Base-by-base conservation (phyloP, 2,797 vertebrate species). In the Channa striata region DNA sequence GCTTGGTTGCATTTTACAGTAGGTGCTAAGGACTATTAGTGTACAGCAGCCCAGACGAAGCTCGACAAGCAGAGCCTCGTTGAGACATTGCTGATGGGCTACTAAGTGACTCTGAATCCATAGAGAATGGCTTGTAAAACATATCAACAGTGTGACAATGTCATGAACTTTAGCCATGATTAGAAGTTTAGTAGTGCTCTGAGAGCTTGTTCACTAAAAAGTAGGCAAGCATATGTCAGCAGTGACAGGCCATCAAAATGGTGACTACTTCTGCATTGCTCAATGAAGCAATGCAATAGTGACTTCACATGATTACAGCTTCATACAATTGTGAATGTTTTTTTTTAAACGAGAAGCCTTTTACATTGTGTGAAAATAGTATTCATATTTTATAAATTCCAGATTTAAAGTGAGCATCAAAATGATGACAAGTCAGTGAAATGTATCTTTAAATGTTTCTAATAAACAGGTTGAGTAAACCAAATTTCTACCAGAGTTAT, bases 81-180 rank as follows among this genome's bases (percentile, higher is more conserved):
- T 59, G 61, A 84, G 72, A 63, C 50, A 17, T 43, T 52, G 57
- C 70, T 77, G 81, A 87, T 81, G 77, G 77, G 74, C 63, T 52
- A 72, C 69, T 80, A 77, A 82, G 78, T 82, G 74, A 83, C 60
- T 76, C 74, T 68, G 73, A 82, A 79, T 83, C 78, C 73, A 73
- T 33, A 52, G 67, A 89, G 72, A 80, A 72, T 57, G 46, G 78
- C 71, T 80, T 83, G 84, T 79, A 74, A 87, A 84, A 73, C 77
- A 85, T 83, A 71, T 77, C 71, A 74, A 59, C 69, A 58, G 74
- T 60, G 80, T 78, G 77, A 82, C 82, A 77, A 68, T 82, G 81
- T 80, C 78, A 72, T 76, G 77, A 80, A 81, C 75, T 78, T 60
- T 58, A 66, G 70, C 77, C 47, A 21, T 67, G 73, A 74, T 70